Evolutionary conservation across 2,113 vertebrate species (phyloP).

Genomic region (Butorides virescens): DNA sequence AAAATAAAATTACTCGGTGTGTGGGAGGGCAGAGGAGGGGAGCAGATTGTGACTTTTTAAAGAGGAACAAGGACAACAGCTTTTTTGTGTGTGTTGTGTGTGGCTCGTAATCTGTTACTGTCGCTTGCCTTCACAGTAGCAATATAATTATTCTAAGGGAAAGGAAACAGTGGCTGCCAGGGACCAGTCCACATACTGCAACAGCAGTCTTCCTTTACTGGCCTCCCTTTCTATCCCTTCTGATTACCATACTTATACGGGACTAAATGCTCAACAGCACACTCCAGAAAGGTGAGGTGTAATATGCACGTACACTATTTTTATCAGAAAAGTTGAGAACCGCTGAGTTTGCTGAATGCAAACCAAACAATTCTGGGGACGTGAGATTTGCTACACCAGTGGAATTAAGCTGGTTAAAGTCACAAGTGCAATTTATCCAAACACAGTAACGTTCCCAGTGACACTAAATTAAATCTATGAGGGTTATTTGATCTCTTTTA

Average conservation of each 20-base stretch:
- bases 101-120: not conserved
- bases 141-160: not conserved
- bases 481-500: not conserved
- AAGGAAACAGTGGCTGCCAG: not conserved
- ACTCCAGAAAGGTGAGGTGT: not conserved
- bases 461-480: not conserved
- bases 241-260: not conserved
- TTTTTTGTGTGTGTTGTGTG: not conserved
- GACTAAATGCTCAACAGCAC: not conserved
- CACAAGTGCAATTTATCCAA: not conserved
- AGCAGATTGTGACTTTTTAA: constrained; percentile 61
- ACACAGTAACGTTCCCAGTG: not conserved
- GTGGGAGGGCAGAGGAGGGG: constrained; percentile 51
- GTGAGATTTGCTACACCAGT: not conserved
- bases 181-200: not conserved
- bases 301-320: fast-evolving
- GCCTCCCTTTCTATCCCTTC: not conserved
- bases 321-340: not conserved
- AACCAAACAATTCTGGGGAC: not conserved
- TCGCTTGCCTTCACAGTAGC: not conserved
- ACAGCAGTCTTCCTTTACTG: not conserved
- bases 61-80: constrained; percentile 11
- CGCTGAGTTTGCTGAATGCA: not conserved
- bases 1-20: not conserved
- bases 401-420: not conserved